Base-by-base conservation (phyloP, 2,797 vertebrate genomes). In the Martes flavigula region DNA sequence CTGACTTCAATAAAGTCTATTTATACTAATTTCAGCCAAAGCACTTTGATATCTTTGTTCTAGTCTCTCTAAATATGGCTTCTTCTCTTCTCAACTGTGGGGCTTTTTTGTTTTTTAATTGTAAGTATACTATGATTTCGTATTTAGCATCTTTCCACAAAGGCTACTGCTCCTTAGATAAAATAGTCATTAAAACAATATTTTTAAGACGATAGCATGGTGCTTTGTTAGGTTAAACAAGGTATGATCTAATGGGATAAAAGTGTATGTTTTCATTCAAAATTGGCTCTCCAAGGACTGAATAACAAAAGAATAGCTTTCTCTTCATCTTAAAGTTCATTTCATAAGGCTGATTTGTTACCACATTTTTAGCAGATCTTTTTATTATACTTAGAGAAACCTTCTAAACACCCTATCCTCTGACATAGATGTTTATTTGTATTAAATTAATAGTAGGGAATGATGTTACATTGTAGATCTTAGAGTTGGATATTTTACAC, bases 1-100 rank as follows among this genome's bases (percentile, higher is more conserved):
- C 99, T 99, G 99, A 99, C 99, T 99, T 99, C 99, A 99, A 99
- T 99, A 99, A 99, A 99, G 98, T 99, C 98, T 98, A 99, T 98
- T 99, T 99, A 99, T 99, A 99, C 98, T 99, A 99, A 98, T 97
- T 97, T 97, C 85, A 98, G 98, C 98, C 98, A 97, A 96, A 97
- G 96, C 97, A 98, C 98, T 97, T 98, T 97, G 82, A 93, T 98
- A 98, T 98, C 98, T 99, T 98, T 98, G 0, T 97, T 98, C 95
- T 96, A 87, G 48, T 83, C 38, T 91, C 72, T 90, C 35, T 93
- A 96, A 43, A 27, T 89, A 87, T 96, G 78, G 62, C 27, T 87
- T 85, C 79, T 94, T 90, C 81, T 58, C 32, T 94, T 90, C 81
- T 58, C 27, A 90, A 20, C 18, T 92, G 40, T 91, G 87, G 89